A percentile compares a stretch with the other conserved stretches of the same genome.
Evolutionary conservation across 2,113 vertebrate genomes (phyloP).

Genomic region (Candoia aspera): DNA sequence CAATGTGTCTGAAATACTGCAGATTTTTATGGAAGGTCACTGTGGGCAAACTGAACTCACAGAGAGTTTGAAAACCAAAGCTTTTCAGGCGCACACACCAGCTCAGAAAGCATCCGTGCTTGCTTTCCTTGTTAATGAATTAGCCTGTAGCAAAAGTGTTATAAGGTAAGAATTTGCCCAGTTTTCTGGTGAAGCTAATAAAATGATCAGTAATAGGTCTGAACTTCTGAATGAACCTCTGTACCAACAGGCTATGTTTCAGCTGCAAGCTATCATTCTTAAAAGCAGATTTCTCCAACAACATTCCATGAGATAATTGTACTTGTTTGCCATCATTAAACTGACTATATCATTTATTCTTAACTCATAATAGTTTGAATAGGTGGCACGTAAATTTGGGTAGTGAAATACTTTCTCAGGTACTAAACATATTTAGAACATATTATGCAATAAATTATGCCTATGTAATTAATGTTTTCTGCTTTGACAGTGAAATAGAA

Average conservation of each 20-base stretch:
- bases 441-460: constrained; percentile 38
- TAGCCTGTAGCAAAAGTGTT: constrained; percentile 92
- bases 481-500: constrained; percentile 91
- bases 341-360: not conserved
- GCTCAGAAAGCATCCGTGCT: constrained; percentile 88
- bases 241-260: not conserved
- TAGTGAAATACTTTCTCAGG: constrained; percentile 11
- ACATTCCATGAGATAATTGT: not conserved
- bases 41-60: constrained; percentile 85
- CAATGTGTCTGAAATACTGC: constrained; percentile 94
- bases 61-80: constrained; percentile 90
- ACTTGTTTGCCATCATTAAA: not conserved
- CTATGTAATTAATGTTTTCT: constrained; percentile 56
- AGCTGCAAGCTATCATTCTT: not conserved
- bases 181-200: not conserved
- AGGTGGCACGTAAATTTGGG: not conserved
- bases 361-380: not conserved
- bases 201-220: not conserved
- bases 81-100: constrained; percentile 91
- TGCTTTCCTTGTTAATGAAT: constrained; percentile 90
- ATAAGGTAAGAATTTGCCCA: constrained; percentile 80
- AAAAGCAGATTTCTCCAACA: not conserved
- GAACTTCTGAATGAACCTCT: not conserved
- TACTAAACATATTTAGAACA: constrained; percentile 1
- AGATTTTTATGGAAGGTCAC: constrained; percentile 91